phyloP scores from a whole-genome alignment of 2,113 vertebrate species.

The Lasiurus borealis region DNA sequence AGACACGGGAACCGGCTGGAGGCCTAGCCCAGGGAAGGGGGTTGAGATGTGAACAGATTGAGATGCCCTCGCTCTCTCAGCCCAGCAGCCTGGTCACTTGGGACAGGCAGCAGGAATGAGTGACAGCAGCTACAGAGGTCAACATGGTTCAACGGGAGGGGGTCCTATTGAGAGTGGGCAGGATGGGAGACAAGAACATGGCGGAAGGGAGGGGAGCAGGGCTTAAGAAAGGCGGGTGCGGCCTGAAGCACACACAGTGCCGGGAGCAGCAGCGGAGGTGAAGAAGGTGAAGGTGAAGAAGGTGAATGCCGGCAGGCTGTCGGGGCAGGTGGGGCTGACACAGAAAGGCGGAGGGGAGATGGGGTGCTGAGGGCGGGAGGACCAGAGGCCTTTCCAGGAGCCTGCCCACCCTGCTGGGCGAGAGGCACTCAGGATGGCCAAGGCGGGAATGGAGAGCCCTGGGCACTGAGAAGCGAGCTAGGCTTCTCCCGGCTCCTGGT shows the following conservation, averaged over 20 bases:
- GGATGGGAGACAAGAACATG: background rate
- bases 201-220: background rate
- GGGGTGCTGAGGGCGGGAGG: background rate
- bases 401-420: background rate
- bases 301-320: background rate
- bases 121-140: background rate
- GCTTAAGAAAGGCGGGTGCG: background rate
- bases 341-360: background rate
- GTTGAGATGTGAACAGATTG: background rate
- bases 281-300: no score
- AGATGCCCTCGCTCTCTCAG: background rate
- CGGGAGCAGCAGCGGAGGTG: background rate
- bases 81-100: background rate
- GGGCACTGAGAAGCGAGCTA: background rate
- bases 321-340: background rate
- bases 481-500: background rate
- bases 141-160: background rate
- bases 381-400: background rate
- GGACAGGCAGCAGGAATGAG: background rate
- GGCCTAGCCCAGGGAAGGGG: background rate
- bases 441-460: background rate
- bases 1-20: background rate
- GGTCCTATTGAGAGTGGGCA: background rate
- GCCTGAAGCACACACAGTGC: background rate
- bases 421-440: background rate